phyloP scores from a whole-genome alignment of 2,113 vertebrate species.

The Gobio gobio region DNA sequence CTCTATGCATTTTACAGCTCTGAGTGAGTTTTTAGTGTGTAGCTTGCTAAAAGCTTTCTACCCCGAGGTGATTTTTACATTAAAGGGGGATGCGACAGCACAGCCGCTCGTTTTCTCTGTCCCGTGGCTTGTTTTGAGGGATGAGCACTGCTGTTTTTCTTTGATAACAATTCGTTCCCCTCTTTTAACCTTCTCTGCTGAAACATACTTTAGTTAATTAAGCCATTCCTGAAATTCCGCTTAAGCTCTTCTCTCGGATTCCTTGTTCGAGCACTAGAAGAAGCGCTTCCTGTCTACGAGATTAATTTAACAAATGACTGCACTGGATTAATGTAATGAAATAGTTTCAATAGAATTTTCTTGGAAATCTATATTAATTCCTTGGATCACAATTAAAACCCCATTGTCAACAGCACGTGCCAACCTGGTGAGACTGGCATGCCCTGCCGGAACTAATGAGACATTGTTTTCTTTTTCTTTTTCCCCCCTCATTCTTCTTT shows the following conservation, averaged over 20 bases:
- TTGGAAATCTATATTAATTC: slow-evolving; percentile 20
- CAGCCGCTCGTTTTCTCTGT: background rate
- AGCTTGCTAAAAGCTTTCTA: slow-evolving; percentile 13
- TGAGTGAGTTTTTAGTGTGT: background rate
- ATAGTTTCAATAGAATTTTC: slow-evolving; percentile 20
- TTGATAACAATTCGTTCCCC: slow-evolving; percentile 11
- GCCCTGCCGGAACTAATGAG: background rate
- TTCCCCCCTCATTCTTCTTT: background rate
- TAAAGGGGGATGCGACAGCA: slow-evolving; percentile 1
- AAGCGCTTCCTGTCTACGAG: background rate
- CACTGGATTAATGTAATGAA: slow-evolving; percentile 33
- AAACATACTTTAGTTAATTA: slow-evolving; percentile 37
- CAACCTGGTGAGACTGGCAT: background rate
- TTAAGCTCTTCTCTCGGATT: background rate
- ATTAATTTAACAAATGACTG: slow-evolving; percentile 40
- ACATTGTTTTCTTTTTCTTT: background rate
- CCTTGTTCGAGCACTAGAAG: slow-evolving; percentile 6
- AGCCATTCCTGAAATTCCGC: slow-evolving; percentile 35
- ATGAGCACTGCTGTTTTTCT: slow-evolving; percentile 16
- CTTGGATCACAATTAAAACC: background rate
- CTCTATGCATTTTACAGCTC: slow-evolving; percentile 37
- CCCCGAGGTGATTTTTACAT: slow-evolving; percentile 19
- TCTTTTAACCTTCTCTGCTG: slow-evolving; percentile 23
- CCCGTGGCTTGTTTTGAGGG: slow-evolving; percentile 22
- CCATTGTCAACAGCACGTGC: slow-evolving; percentile 4